These are phyloP conservation scores for Mionectes macconnelli DNA, from an alignment of 2,113 vertebrate genomes.

Conservation along the genomic window DNA sequence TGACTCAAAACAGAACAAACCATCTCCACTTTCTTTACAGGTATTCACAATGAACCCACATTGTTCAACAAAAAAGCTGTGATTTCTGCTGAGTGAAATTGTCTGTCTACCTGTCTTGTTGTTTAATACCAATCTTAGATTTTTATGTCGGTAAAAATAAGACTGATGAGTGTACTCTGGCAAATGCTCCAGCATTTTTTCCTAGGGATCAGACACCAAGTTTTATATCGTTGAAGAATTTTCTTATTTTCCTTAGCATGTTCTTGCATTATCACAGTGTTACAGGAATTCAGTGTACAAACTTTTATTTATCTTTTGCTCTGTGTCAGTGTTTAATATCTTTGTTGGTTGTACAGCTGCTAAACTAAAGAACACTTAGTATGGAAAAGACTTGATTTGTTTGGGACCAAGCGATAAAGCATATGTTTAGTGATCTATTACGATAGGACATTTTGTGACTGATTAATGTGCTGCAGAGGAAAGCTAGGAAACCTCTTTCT, in stretches of 20 bases:
- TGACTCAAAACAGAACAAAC: neutral
- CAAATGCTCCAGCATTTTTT: neutral
- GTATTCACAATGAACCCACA: neutral
- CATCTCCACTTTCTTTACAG: neutral
- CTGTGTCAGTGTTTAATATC: neutral
- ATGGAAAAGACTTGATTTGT: neutral
- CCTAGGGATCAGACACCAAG: neutral
- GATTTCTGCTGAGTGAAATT: neutral
- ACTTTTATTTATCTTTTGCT: neutral
- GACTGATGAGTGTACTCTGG: neutral
- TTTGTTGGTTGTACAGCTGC: neutral
- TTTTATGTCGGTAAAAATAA: neutral
- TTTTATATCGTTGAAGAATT: neutral
- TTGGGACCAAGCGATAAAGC: neutral
- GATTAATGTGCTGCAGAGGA: conserved; percentile 57
- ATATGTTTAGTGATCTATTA: neutral
- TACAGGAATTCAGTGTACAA: neutral
- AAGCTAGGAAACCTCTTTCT: conserved; percentile 45
- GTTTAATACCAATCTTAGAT: neutral
- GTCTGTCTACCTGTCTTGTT: neutral
- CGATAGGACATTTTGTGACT: conserved; percentile 33
- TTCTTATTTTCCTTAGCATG: neutral
- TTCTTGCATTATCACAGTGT: neutral
- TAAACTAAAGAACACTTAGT: neutral
- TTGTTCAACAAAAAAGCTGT: neutral